Evolutionary conservation across 2,113 vertebrate genomes (phyloP).

Genomic region (Nanorana parkeri): DNA sequence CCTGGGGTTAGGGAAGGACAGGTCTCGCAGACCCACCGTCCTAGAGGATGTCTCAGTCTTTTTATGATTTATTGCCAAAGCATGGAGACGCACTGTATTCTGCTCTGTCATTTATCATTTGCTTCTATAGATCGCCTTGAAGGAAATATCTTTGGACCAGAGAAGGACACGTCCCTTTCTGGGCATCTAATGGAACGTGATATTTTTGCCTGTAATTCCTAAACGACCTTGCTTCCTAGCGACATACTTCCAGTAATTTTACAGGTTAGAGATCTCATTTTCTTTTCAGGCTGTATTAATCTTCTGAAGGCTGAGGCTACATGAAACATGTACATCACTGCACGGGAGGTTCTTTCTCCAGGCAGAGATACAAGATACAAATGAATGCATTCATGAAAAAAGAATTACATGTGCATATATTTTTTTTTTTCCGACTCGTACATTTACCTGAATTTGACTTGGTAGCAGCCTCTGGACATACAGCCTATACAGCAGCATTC

Average conservation of each 20-base stretch:
- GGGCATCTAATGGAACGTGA: constrained; percentile 46
- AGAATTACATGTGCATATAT: too few species aligned
- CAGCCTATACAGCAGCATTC: too few species aligned
- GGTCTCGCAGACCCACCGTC: background rate
- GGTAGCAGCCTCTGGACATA: too few species aligned
- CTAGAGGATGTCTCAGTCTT: constrained; percentile 19
- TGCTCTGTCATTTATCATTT: constrained; percentile 48
- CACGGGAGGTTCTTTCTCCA: too few species aligned
- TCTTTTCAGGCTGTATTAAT: constrained; percentile 27
- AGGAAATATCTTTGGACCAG: constrained; percentile 46
- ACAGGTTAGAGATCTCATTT: constrained; percentile 41
- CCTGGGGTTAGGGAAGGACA: constrained; percentile 23
- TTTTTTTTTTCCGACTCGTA: too few species aligned
- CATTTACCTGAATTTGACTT: too few species aligned
- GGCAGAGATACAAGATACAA: too few species aligned
- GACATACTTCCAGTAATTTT: constrained; percentile 36
- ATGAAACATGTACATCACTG: background rate
- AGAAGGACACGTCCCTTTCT: constrained; percentile 45
- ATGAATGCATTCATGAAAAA: too few species aligned
- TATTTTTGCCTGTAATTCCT: constrained; percentile 50
- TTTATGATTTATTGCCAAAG: constrained; percentile 46
- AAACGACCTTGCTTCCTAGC: constrained; percentile 41
- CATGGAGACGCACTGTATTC: constrained; percentile 36
- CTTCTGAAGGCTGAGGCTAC: background rate
- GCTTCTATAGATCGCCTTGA: constrained; percentile 33